Evolutionary conservation across 2,888 invertebrate species (phyloP).

Genomic region (Asteroscopus sphinx): DNA sequence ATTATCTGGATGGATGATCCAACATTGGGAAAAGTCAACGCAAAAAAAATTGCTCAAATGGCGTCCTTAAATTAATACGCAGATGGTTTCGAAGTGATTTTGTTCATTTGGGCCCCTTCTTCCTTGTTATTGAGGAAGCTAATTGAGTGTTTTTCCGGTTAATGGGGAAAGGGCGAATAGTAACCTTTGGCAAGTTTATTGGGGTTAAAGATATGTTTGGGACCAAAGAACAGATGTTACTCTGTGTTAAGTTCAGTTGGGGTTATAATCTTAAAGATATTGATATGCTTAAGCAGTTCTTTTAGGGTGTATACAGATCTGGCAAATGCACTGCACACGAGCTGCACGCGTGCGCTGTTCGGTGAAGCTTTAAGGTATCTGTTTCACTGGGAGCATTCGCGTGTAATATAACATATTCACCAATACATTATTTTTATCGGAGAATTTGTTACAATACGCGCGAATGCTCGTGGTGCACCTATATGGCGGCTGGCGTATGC

Average conservation of each 20-base stretch:
- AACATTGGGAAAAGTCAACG: too few species aligned
- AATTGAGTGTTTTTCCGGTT: conserved; percentile 52
- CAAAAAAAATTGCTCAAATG: conserved; percentile 19
- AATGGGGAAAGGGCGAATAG: conserved; percentile 18
- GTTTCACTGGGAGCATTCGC: too few species aligned
- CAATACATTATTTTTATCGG: too few species aligned
- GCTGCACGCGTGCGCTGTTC: too few species aligned
- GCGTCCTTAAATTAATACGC: conserved; percentile 27
- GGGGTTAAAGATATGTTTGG: conserved; percentile 12
- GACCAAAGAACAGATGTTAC: conserved; percentile 28
- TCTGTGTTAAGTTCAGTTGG: conserved; percentile 27
- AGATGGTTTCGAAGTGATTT: conserved; percentile 24
- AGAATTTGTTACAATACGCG: too few species aligned
- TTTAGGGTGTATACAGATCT: too few species aligned
- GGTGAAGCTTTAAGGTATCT: too few species aligned
- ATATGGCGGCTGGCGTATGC: too few species aligned
- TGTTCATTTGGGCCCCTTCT: conserved; percentile 25
- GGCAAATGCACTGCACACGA: too few species aligned
- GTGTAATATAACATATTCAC: too few species aligned
- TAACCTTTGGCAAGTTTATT: conserved; percentile 28
- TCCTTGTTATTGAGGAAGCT: conserved; percentile 38
- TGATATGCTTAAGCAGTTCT: not conserved
- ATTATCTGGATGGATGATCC: too few species aligned
- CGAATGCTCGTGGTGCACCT: too few species aligned
- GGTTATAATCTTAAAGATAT: not conserved